Evolutionary conservation across 2,797 vertebrate species (phyloP), one percentile per base, ranked within the genome.

Genomic region (Enteromius radiatus): DNA sequence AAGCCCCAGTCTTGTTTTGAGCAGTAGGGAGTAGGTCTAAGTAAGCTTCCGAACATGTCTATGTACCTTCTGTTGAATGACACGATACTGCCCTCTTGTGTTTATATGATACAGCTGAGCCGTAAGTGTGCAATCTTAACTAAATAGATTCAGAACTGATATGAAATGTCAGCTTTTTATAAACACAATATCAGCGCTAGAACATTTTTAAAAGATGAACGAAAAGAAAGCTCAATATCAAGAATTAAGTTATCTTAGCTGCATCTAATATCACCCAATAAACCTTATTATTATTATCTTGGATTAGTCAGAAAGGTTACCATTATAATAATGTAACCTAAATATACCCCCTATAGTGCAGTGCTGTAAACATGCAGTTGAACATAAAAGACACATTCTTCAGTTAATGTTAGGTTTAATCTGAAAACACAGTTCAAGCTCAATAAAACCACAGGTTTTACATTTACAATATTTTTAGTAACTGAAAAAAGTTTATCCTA

Each of bases 351-450:
- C 23, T 36, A 56, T 4, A 59, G 3, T 8, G 19, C 49, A 52
- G 19, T 52, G 19, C 19, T 52, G 52, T 45, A 23, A 3, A 31
- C 26, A 31, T 1, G 54, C 54, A 23, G 17, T 54, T 61, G 78
- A 56, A 73, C 15, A 80, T 63, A 23, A 31, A 67, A 21, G 69
- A 73, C 59, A 76, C 1, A 2, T 15, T 21, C n/a, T 84, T 91
- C 88, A 91, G 90, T 93, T 93, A 91, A 90, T 78, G 84, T 92
- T 91, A 82, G 47, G 89, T 94, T 97, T 97, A 96, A 96, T 97
- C 96, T 96, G 92, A 96, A 97, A 98, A 98, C 97, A 97, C 95
- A 95, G n/a, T 95, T 95, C 96, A 97, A 97, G 95, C 95, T 96
- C 95, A 97, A 94, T 94, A 95, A 94, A 96, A 97, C 93, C 96